These are phyloP conservation scores for Sebastiscus tertius DNA, from an alignment of 2,797 vertebrate species.

Conservation along the genomic window DNA sequence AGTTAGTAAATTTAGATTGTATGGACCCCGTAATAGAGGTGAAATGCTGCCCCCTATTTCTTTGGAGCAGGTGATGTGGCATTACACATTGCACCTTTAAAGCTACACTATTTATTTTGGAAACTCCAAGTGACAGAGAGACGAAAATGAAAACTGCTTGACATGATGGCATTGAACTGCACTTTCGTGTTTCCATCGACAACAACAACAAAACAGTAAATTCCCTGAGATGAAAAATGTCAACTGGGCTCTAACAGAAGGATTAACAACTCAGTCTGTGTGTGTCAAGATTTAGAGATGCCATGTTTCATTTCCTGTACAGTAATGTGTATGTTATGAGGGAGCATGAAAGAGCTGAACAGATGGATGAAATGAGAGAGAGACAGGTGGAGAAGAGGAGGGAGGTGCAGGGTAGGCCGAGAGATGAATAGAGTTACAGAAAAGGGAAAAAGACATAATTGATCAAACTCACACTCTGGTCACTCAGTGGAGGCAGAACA, in stretches of 20 bases:
- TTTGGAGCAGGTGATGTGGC: background rate
- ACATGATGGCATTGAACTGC: constrained; percentile 5
- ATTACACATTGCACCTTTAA: background rate
- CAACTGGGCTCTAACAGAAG: background rate
- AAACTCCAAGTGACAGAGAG: background rate
- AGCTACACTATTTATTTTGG: background rate
- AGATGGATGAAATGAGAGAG: constrained; percentile 41
- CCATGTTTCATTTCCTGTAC: constrained; percentile 31
- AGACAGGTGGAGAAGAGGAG: constrained; percentile 38
- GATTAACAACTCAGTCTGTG: background rate
- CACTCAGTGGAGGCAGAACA: constrained; percentile 93
- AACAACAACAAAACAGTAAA: background rate
- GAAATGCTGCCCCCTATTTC: background rate
- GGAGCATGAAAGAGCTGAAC: constrained; percentile 4
- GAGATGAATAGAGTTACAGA: constrained; percentile 15
- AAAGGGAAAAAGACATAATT: constrained; percentile 14
- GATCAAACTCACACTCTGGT: constrained; percentile 90
- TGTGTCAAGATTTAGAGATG: constrained; percentile 3
- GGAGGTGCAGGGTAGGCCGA: constrained; percentile 1
- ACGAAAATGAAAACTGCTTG: background rate
- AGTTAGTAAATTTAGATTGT: background rate
- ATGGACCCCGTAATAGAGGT: background rate
- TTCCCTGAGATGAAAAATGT: constrained; percentile 14
- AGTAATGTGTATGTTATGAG: constrained; percentile 27
- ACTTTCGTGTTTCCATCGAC: background rate